Evolutionary conservation across 2,113 vertebrate species (phyloP).

Genomic region (Limnothrissa miodon): DNA sequence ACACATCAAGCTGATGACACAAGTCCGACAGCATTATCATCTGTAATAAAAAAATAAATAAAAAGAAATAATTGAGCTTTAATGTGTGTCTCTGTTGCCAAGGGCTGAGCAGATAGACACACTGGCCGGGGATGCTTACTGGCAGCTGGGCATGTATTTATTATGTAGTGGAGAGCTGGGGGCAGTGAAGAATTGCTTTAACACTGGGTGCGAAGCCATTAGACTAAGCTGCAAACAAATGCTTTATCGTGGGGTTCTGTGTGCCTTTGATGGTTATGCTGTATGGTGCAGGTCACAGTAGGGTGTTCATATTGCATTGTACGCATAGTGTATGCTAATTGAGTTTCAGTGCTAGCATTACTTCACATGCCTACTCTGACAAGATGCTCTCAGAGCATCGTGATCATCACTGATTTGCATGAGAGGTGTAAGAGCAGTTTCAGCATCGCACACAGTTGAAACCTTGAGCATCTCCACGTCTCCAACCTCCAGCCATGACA

Average conservation of each 20-base stretch:
- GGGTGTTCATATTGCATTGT: background rate
- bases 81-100: conserved; percentile 15
- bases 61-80: background rate
- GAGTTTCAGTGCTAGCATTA: background rate
- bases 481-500: background rate
- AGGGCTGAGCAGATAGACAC: background rate
- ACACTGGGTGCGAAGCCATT: background rate
- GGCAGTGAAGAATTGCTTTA: background rate
- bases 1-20: conserved; percentile 6
- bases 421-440: background rate
- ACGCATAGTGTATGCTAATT: background rate
- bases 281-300: background rate
- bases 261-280: background rate
- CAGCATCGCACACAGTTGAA: background rate
- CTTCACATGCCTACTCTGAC: background rate
- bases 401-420: background rate
- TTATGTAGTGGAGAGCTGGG: background rate
- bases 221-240: background rate
- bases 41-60: conserved; percentile 21
- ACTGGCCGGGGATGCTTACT: background rate
- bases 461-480: background rate
- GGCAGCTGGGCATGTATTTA: conserved; percentile 9
- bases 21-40: background rate
- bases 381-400: background rate
- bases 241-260: background rate